Evolutionary conservation across 1,140 invertebrate genomes (phyloP), one percentile per base, ranked within the genome.

Genomic region (Aricia agestis): DNA sequence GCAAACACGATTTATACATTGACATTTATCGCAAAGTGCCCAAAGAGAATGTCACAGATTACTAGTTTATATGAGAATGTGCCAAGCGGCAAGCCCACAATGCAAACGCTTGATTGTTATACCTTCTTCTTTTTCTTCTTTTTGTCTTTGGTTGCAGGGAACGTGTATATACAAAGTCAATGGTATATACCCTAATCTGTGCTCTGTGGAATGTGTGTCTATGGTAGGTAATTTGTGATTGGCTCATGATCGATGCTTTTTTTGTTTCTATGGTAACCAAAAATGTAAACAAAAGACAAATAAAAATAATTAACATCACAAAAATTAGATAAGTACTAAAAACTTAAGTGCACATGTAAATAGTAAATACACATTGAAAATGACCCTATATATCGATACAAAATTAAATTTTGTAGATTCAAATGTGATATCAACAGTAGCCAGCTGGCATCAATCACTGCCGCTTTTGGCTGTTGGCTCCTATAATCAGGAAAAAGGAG

Each of bases 401-500:
- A 94, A 95, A 78, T 94, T 96, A 18, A 93, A 93, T 87, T 96
- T 95, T 87, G 80, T 92, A 52, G 95, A 96, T 82, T 83, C 81
- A 68, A 94, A 94, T 82, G 94, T 95, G 4, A 94, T 97, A 66
- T 95, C 95, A 75, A 95, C 96, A 45, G 94, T 95, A 66, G 93
- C 95, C 63, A 92, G 93, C 72, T 98, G 97, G 97, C 97, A 98
- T 87, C 92, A 93, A 19, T 94, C 93, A 72, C 92, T 95, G 73
- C 95, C 97, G 0, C 82, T 98, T 25, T 89, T 99, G 41, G 97
- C 97, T 61, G 94, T 98, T 57, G 95, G 96, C 13, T 95, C 96
- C 3, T 98, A 95, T 86, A 96, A 95, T 78, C 96, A 97, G 88
- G 96, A 97, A 72, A 95, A 94, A 81, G 97, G 97, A 41, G 97